These are phyloP conservation scores for Buceros bicornis DNA, from an alignment of 2,797 vertebrate genomes.

Conservation along the genomic window DNA sequence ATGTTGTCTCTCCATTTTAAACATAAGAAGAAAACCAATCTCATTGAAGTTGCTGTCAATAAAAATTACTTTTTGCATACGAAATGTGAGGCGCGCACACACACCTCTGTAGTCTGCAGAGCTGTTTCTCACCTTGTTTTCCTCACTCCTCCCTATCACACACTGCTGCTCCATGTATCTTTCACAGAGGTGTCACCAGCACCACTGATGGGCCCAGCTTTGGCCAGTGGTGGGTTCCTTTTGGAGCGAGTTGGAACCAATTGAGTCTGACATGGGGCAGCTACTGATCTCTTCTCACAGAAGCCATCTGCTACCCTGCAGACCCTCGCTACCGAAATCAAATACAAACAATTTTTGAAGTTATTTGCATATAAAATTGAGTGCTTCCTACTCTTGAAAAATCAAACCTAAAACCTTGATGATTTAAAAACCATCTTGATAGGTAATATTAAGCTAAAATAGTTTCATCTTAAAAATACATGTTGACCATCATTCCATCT, in stretches of 20 bases:
- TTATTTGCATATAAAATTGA: neutral
- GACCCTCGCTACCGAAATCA: neutral
- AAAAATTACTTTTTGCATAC: neutral
- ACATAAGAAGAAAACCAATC: neutral
- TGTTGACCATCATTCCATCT: neutral
- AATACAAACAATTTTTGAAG: neutral
- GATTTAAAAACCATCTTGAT: neutral
- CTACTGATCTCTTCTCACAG: neutral
- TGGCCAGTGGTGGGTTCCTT: neutral
- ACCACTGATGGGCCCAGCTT: neutral
- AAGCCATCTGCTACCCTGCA: neutral
- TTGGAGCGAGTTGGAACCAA: neutral
- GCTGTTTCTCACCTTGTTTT: neutral
- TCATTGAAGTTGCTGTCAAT: neutral
- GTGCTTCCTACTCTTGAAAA: neutral
- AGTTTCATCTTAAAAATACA: neutral
- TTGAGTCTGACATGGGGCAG: neutral
- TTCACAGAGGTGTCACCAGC: neutral
- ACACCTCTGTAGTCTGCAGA: neutral
- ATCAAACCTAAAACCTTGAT: neutral
- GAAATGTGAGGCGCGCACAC: neutral
- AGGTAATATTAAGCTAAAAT: neutral
- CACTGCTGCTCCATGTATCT: neutral
- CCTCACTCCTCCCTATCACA: neutral
- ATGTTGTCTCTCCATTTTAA: neutral